Evolutionary conservation across 2,888 invertebrate species (phyloP), one percentile per base, ranked within the genome.

Genomic region (Megaustenia siamemsis): DNA sequence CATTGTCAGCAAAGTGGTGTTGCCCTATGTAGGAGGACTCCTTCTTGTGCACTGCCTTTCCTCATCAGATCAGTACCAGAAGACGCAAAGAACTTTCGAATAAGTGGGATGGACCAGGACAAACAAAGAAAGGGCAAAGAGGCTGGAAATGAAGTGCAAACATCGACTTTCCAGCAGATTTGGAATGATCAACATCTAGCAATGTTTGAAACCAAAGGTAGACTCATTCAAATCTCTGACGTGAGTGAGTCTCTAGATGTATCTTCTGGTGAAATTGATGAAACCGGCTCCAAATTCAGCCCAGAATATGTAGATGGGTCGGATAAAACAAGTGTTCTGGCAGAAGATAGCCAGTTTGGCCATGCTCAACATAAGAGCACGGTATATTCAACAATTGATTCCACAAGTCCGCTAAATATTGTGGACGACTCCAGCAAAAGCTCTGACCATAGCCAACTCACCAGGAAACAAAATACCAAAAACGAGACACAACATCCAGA

Each of bases 1-100:
- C 45, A 78, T n/a, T 86, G 86, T 32, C 84, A 77, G n/a, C 21
- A 79, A 40, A 82, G 68, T 32, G 84, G 84, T 15, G 75, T 86
- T 15, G 56, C 63, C 28, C 75, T 86, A 45, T 86, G 86, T 32
- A 35, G 79, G 35, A 73, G 56, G 18, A 49, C 81, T 21, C 40
- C 69, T 28, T 63, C 73, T 38, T 82, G 82, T 35, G 75, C 43
- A 10, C 56, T 75, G n/a, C 82, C 73, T 0, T 82, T 82, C 32
- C 18, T 82, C 35, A 75, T 82, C 75, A 40, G 28, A 10, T 63
- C 82, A 28, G 35, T 82, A n/a, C 21, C 66, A 0, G 18, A 40
- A 18, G 60, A 43, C 28, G 5, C 56, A 1, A 71, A 5, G 24
- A 28, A 71, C 40, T 43, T 71, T 71, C 8, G 45, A 71, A 71